Conservation (phyloP, 2,113 vertebrate genomes). For the Odocoileus hemionus region DNA sequence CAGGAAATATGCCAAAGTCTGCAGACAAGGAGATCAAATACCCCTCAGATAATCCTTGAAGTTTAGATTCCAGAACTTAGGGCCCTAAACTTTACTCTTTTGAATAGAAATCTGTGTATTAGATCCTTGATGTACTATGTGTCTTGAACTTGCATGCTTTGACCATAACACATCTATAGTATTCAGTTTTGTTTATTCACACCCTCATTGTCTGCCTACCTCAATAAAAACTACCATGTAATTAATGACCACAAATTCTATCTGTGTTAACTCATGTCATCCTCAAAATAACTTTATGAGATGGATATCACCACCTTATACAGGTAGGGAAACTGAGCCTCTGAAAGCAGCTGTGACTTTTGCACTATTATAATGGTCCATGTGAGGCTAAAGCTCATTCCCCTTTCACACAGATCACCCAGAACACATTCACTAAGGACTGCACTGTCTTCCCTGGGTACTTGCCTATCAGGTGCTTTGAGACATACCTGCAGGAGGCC, state of each 20-base stretch:
- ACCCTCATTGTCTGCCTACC: neutral
- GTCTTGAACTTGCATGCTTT: neutral
- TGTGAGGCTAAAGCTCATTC: neutral
- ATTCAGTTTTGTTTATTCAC: neutral
- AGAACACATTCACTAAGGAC: neutral
- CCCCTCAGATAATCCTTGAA: neutral
- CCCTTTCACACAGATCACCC: neutral
- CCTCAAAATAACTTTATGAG: neutral
- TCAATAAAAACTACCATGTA: neutral
- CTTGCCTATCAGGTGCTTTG: neutral
- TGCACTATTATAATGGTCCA: neutral
- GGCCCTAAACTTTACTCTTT: neutral
- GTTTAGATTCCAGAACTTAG: slow-evolving; percentile 13
- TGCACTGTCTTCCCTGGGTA: neutral
- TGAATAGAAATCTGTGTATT: neutral
- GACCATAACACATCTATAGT: neutral
- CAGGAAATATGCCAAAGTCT: slow-evolving; percentile 28
- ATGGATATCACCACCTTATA: neutral
- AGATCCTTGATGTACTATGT: neutral
- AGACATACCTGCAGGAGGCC: neutral
- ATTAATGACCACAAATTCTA: neutral
- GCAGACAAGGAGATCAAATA: neutral
- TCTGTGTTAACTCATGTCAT: neutral
- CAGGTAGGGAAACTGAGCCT: slow-evolving; percentile 25
- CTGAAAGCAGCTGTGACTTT: neutral